Percentiles rank a stretch among this genome's conserved stretches.
Conservation (phyloP, 2,113 vertebrate genomes). For the Chlamydotis undulata region DNA sequence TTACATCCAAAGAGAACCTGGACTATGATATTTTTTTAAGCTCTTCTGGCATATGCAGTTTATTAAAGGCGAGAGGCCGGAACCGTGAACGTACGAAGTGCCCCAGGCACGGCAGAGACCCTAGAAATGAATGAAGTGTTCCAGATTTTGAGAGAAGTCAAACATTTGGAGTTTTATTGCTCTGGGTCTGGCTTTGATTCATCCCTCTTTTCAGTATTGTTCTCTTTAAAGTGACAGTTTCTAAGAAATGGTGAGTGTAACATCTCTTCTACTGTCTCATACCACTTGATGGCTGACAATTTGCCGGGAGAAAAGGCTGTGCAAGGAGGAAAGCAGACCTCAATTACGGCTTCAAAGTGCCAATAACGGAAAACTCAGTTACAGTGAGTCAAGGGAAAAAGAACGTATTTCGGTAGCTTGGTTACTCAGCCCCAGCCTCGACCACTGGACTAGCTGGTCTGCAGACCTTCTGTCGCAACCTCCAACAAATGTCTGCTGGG, state of each 20-base stretch:
- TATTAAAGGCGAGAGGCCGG: not conserved
- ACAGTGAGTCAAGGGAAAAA: not conserved
- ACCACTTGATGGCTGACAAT: conserved; percentile 22
- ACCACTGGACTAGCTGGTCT: not conserved
- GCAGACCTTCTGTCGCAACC: not conserved
- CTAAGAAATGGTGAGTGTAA: conserved; percentile 25
- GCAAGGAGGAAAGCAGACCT: conserved; percentile 12
- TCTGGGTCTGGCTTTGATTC: not conserved
- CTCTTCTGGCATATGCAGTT: not conserved
- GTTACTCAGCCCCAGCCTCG: not conserved
- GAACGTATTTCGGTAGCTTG: not conserved
- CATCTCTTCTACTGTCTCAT: not conserved
- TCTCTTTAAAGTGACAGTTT: conserved; percentile 52
- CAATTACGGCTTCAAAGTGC: not conserved
- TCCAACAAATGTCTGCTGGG: not conserved
- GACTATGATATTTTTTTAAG: not conserved
- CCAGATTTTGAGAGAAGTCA: conserved; percentile 26
- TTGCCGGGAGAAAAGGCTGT: conserved; percentile 10
- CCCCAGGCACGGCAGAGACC: not conserved
- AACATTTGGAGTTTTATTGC: conserved; percentile 30
- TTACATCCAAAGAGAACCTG: not conserved
- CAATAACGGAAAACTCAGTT: conserved; percentile 21
- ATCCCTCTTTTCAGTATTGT: not conserved
- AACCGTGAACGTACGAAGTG: not conserved
- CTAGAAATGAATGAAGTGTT: not conserved